Percentiles rank a stretch among this genome's conserved stretches.
Conservation (phyloP, 2,113 vertebrate species). For the Clarias macrocephalus region DNA sequence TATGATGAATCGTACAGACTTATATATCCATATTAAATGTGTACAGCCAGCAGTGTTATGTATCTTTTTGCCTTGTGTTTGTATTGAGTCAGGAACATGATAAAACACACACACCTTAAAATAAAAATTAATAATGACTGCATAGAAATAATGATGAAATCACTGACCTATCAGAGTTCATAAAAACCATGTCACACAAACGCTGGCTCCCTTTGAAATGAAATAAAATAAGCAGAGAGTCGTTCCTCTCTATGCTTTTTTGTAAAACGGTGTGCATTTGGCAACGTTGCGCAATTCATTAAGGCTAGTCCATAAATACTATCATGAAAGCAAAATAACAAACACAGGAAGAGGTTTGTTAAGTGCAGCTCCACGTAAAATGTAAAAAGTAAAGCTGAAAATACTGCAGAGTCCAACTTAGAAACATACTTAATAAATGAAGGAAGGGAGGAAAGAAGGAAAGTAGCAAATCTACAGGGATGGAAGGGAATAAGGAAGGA, state of each 20-base stretch:
- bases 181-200: constrained; percentile 57
- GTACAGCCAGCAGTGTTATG: constrained; percentile 63
- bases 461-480: not conserved
- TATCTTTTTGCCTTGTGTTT: constrained; percentile 48
- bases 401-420: constrained; percentile 47
- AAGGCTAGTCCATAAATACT: constrained; percentile 61
- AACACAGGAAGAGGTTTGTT: constrained; percentile 43
- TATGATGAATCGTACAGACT: constrained; percentile 70
- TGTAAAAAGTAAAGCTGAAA: constrained; percentile 48
- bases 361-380: constrained; percentile 32
- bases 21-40: constrained; percentile 69
- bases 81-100: constrained; percentile 46
- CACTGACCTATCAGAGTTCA: constrained; percentile 53
- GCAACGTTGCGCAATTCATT: constrained; percentile 55
- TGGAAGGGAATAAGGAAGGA: not conserved
- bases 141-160: constrained; percentile 63
- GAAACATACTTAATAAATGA: constrained; percentile 26
- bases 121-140: constrained; percentile 64
- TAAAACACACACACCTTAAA: constrained; percentile 52
- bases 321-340: constrained; percentile 53
- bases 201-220: constrained; percentile 50
- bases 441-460: not conserved
- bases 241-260: constrained; percentile 37
- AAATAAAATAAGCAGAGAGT: constrained; percentile 42
- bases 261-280: constrained; percentile 47